phyloP scores from a whole-genome alignment of 2,797 vertebrate species.

The Tokudaia tokunoshimensis region DNA sequence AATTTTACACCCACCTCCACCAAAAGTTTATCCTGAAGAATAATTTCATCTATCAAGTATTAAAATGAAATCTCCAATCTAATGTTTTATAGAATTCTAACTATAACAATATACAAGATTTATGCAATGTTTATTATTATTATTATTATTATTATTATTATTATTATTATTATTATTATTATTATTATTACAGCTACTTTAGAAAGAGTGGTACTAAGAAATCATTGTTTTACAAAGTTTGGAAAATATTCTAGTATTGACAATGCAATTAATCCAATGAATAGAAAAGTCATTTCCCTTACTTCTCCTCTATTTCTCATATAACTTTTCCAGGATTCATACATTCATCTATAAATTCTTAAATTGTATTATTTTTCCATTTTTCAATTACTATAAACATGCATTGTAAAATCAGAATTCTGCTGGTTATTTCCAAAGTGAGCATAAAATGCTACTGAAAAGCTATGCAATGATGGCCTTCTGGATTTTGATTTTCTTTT shows the following conservation, averaged over 20 bases:
- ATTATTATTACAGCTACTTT: neutral
- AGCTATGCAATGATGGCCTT: neutral
- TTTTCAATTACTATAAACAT: neutral
- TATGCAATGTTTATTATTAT: too few species aligned
- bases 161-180: too few species aligned
- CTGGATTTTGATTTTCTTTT: neutral
- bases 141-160: too few species aligned
- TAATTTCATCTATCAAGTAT: neutral
- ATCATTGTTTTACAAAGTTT: neutral
- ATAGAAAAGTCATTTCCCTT: too few species aligned
- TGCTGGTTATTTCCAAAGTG: neutral
- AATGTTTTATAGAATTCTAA: neutral
- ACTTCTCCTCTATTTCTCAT: neutral
- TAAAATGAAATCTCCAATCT: neutral
- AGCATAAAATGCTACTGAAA: neutral
- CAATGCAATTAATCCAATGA: neutral
- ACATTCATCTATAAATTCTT: neutral
- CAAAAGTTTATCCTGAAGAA: neutral
- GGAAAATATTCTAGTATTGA: neutral
- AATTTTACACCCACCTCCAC: neutral
- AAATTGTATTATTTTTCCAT: neutral
- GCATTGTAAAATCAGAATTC: neutral
- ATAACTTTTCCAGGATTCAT: neutral
- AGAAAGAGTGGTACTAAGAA: neutral
- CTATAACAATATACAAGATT: neutral